Evolutionary conservation across 2,113 vertebrate species (phyloP).

Genomic region (Ptychochromis oligacanthus): DNA sequence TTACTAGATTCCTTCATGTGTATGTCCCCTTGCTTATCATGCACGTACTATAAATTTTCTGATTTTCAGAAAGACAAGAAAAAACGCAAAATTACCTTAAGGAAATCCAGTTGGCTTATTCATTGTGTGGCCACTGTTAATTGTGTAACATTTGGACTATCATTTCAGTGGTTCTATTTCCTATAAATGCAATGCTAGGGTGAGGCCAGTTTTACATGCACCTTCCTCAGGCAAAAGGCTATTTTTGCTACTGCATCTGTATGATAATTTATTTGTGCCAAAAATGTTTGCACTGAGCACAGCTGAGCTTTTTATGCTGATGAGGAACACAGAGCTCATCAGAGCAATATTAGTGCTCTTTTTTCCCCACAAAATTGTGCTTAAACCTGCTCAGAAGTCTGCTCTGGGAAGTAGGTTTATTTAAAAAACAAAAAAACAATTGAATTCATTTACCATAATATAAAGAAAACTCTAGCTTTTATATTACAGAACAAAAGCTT

Average conservation of each 20-base stretch:
- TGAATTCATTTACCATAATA: background rate
- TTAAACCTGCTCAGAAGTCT: background rate
- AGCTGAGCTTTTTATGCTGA: background rate
- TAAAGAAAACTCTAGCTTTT: background rate
- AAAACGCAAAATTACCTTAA: background rate
- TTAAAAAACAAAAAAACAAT: background rate
- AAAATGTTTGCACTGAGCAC: constrained; percentile 2
- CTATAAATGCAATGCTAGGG: background rate
- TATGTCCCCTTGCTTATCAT: background rate
- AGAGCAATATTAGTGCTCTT: background rate
- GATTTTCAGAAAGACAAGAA: background rate
- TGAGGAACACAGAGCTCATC: background rate
- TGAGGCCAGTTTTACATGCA: background rate
- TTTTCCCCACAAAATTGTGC: too few species aligned
- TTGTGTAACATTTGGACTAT: background rate
- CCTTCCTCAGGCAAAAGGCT: background rate
- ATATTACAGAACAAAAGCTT: background rate
- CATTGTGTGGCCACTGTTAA: background rate
- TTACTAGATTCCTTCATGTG: background rate
- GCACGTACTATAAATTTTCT: background rate
- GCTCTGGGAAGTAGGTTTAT: background rate
- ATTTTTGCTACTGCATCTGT: background rate
- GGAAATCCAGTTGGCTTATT: background rate
- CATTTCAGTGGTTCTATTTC: background rate
- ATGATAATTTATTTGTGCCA: background rate